Evolutionary conservation across 2,797 vertebrate genomes (phyloP).

Genomic region (Erithacus rubecula): DNA sequence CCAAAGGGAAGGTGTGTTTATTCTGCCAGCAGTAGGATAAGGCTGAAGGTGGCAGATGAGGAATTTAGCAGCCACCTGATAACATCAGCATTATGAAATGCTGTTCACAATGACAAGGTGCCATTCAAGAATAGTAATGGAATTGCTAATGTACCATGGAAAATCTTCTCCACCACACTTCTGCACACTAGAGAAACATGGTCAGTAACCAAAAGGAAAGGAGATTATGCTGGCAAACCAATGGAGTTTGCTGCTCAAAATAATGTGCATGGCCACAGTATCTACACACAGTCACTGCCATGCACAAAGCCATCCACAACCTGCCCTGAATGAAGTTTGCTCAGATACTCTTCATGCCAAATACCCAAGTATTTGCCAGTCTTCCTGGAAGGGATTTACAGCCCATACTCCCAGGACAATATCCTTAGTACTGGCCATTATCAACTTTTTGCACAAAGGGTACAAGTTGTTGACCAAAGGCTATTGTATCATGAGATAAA

Average conservation of each 20-base stretch:
- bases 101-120: background rate
- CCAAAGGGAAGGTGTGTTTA: background rate
- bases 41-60: background rate
- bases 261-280: background rate
- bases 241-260: background rate
- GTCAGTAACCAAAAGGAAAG: background rate
- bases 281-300: background rate
- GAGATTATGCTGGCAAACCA: background rate
- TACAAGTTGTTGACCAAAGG: constrained; percentile 23
- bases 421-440: background rate
- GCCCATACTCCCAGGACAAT: background rate
- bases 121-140: background rate
- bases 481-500: constrained; percentile 27
- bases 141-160: background rate
- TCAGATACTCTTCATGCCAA: background rate
- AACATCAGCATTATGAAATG: background rate
- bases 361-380: background rate
- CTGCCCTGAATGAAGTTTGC: background rate
- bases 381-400: constrained; percentile 7
- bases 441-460: background rate
- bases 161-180: background rate
- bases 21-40: background rate
- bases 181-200: background rate
- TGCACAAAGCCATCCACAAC: background rate
- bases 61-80: background rate